Conservation (phyloP, 2,113 vertebrate species). For the Scomber japonicus region DNA sequence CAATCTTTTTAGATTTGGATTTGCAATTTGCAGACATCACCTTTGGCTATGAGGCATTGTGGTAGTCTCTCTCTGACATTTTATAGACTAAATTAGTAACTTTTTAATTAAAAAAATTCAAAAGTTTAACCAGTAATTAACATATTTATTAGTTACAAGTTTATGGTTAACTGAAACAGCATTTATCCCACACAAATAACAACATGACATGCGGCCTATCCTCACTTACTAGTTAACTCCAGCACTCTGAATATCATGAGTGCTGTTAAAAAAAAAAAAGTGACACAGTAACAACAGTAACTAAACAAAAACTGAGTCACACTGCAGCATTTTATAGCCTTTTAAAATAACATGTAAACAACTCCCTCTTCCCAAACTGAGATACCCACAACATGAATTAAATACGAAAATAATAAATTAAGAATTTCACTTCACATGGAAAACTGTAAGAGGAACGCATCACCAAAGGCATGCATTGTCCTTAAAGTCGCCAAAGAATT, state of each 20-base stretch:
- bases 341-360: not conserved
- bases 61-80: not conserved
- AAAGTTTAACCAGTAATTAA: not conserved
- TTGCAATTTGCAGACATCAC: not conserved
- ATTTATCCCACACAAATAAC: not conserved
- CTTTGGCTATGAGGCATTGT: not conserved
- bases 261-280: not conserved
- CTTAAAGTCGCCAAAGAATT: slow-evolving; percentile 51
- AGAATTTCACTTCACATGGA: not conserved
- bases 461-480: slow-evolving; percentile 44
- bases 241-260: not conserved
- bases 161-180: not conserved
- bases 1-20: not conserved
- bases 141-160: not conserved
- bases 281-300: not conserved
- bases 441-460: slow-evolving; percentile 8
- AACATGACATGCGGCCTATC: no score
- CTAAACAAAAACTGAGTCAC: not conserved
- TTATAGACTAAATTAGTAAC: not conserved
- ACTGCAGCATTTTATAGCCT: not conserved
- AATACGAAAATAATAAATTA: not conserved
- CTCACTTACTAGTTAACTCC: not conserved
- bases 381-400: not conserved
- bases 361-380: not conserved
- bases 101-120: not conserved